Evolutionary conservation across 2,113 vertebrate species (phyloP).

Genomic region (Cranoglanis bouderius): DNA sequence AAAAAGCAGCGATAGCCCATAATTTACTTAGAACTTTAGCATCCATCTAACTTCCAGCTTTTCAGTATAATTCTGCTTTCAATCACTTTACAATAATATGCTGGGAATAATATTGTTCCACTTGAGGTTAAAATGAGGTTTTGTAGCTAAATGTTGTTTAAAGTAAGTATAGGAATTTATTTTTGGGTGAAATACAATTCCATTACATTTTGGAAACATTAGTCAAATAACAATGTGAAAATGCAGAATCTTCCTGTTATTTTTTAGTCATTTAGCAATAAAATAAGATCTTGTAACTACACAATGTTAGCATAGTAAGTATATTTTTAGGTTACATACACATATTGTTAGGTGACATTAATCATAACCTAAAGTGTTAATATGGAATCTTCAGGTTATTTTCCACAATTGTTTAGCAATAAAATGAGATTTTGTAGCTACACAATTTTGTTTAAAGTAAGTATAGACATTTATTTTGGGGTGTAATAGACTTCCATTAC

Average conservation of each 20-base stretch:
- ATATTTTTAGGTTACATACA: no score
- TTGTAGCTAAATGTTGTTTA: background rate
- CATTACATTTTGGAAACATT: background rate
- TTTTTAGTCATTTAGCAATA: background rate
- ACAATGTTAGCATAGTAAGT: background rate
- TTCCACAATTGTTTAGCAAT: background rate
- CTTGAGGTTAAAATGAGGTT: background rate
- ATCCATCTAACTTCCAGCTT: background rate
- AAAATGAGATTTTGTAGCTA: background rate
- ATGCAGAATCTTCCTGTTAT: background rate
- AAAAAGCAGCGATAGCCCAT: no score
- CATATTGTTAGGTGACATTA: no score
- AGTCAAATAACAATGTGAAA: background rate
- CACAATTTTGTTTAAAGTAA: background rate
- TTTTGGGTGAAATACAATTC: background rate
- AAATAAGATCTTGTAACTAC: background rate
- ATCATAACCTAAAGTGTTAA: background rate
- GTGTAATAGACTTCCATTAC: no score
- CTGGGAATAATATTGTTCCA: no score
- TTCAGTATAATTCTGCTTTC: background rate
- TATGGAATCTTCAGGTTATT: background rate
- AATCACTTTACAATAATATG: background rate
- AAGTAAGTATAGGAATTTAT: background rate
- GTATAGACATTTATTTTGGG: background rate
- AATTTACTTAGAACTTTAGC: background rate